Percentiles rank a stretch among this genome's conserved stretches.
Conservation (phyloP, 2,888 invertebrate genomes). For the Panorpa germanica region DNA sequence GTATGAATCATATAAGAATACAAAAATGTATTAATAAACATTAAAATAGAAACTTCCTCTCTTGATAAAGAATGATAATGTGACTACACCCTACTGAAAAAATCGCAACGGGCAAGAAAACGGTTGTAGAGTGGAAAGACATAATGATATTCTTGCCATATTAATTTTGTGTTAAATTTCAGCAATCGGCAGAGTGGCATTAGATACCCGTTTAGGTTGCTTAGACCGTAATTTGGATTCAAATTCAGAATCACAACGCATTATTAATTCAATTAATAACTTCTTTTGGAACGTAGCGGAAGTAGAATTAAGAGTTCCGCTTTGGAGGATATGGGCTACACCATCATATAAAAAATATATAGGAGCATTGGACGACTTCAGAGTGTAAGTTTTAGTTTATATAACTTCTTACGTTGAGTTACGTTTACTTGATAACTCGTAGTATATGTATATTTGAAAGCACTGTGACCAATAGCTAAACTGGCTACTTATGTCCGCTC, state of each 20-base stretch:
- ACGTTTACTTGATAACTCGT: too few species aligned
- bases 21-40: too few species aligned
- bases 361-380: slow-evolving; percentile 49
- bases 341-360: slow-evolving; percentile 51
- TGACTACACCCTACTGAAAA: too few species aligned
- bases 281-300: slow-evolving; percentile 62
- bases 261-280: slow-evolving; percentile 57
- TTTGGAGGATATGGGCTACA: slow-evolving; percentile 56
- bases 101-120: too few species aligned
- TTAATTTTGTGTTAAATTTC: slow-evolving; percentile 14
- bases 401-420: too few species aligned
- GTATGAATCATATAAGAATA: too few species aligned
- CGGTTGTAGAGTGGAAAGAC: too few species aligned
- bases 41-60: too few species aligned
- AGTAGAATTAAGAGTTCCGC: slow-evolving; percentile 51
- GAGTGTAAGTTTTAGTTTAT: slow-evolving; percentile 46
- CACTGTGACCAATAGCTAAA: too few species aligned
- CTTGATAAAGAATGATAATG: too few species aligned
- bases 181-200: slow-evolving; percentile 66
- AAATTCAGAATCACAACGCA: slow-evolving; percentile 47
- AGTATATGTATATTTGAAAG: too few species aligned
- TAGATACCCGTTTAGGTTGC: slow-evolving; percentile 66
- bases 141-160: slow-evolving; percentile 1
- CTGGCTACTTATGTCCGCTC: too few species aligned
- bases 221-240: slow-evolving; percentile 30